Conservation (phyloP, 2,113 vertebrate species). For the Chiloscyllium plagiosum region DNA sequence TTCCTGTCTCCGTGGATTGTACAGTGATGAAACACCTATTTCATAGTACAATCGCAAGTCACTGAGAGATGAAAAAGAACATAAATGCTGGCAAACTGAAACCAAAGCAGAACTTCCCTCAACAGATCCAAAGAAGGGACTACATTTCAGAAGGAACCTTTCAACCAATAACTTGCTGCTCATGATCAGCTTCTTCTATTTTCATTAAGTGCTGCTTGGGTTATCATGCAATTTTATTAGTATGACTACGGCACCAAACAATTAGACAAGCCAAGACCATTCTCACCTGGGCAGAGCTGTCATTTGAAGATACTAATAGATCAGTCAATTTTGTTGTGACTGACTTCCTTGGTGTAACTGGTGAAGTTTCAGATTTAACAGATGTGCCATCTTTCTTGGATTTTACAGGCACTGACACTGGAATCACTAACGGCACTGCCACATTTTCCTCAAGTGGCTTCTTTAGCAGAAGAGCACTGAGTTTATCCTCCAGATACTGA, state of each 20-base stretch:
- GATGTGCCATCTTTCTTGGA: not conserved
- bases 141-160: too few relatives aligned
- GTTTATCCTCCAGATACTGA: conserved; percentile 29
- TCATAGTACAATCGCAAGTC: too few relatives aligned
- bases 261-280: too few relatives aligned
- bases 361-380: not conserved
- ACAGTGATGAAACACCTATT: not conserved
- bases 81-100: not conserved
- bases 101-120: not conserved
- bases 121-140: not conserved
- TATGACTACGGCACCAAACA: too few relatives aligned
- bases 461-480: conserved; percentile 24
- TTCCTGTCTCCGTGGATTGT: too few relatives aligned
- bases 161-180: not conserved
- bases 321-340: not conserved
- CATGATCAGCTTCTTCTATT: not conserved
- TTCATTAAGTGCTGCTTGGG: not conserved
- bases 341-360: not conserved
- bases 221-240: not conserved
- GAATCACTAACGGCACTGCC: conserved; percentile 43
- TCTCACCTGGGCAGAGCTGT: conserved; percentile 5
- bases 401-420: conserved; percentile 47
- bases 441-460: conserved; percentile 32
- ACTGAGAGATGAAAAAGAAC: not conserved
- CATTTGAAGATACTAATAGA: not conserved